A percentile compares a stretch with the other conserved stretches of the same genome.
These are phyloP conservation scores for Dryobota labecula DNA, from an alignment of 2,888 invertebrate genomes.

Conservation along the genomic window DNA sequence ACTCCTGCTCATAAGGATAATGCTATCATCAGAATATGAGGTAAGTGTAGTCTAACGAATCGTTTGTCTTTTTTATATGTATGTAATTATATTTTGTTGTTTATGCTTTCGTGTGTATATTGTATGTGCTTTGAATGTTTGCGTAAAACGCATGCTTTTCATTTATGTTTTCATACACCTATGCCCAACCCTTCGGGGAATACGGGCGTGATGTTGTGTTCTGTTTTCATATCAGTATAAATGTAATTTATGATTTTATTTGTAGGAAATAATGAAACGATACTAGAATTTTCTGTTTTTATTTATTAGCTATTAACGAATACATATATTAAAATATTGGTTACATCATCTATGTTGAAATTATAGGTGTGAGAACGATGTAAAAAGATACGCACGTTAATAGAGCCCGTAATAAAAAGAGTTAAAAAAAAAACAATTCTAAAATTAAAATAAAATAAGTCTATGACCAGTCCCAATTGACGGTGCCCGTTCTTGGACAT, in stretches of 20 bases:
- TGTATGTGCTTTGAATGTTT: slow-evolving; percentile 50
- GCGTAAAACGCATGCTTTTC: slow-evolving; percentile 42
- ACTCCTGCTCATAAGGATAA: background rate
- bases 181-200: no score
- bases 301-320: background rate
- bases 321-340: background rate
- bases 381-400: background rate
- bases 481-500: no score
- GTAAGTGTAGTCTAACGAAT: background rate
- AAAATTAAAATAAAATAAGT: no score
- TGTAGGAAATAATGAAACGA: background rate
- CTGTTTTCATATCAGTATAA: background rate
- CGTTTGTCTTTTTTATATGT: background rate
- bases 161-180: slow-evolving; percentile 17
- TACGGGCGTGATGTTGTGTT: no score
- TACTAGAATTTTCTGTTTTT: background rate
- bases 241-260: background rate
- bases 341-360: background rate
- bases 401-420: no score
- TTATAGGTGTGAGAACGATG: background rate
- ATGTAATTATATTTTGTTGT: background rate
- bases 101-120: slow-evolving; percentile 20
- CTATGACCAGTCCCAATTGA: background rate
- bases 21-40: background rate
- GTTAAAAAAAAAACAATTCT: no score